Evolutionary conservation across 2,113 vertebrate genomes (phyloP), one percentile per base, ranked within the genome.

Genomic region (Triplophysa siluroides): DNA sequence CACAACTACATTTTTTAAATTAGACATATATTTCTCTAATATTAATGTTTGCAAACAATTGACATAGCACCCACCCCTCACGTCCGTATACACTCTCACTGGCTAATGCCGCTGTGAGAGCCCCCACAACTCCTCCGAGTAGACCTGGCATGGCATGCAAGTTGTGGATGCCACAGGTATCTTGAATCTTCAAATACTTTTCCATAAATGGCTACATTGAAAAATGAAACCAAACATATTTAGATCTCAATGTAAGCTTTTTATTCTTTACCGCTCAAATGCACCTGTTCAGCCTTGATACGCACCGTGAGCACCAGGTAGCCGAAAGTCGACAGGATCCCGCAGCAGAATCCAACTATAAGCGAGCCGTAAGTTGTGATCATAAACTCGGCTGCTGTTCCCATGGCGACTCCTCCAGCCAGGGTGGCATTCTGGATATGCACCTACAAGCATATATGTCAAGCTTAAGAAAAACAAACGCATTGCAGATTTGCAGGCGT

Each of bases 121-220:
- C 96, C 0, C 96, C 98, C 8, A 95, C 88, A 1, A 98, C 94
- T 76, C 93, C 96, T 0, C 97, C 97, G 0, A 99, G 94, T 83
- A 99, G 69, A 12, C 98, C 98, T 0, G 98, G 98, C 64, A 98
- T 83, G 6, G 92, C 98, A 0, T 99, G 98, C 60, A 99, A 93
- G 83, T 98, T 99, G 88, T 99, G 95, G 78, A 99, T 79, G 24
- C 98, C 98, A 3, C 98, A 99, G 0, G 98, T 99, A 60, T 99
- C 98, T 81, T 99, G 98, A 78, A 99, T 91, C 47, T 91, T 94
- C 18, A 99, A 69, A 45, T 73, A 83, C 38, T 92, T 94, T 80
- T 97, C 96, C 85, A 99, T 78, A 85, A 95, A 94, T 0, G 97
- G 97, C 97, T 99, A 79, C 60, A 11, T 9, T 58, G 19, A 16